Evolutionary conservation across 2,888 invertebrate genomes (phyloP).

Genomic region (Callyntrura sp.): DNA sequence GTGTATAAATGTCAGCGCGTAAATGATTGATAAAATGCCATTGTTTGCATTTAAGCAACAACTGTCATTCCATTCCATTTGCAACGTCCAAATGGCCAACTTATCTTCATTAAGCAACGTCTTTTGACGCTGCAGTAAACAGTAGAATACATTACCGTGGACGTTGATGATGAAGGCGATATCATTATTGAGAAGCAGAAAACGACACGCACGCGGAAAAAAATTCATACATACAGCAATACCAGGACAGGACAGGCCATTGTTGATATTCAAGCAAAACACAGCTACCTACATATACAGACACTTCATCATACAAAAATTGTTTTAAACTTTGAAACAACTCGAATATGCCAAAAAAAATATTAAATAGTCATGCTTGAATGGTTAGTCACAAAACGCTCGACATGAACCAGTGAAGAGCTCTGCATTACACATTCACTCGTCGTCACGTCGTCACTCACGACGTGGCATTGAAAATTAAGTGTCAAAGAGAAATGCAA

Average conservation of each 20-base stretch:
- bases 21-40: slow-evolving; percentile 57
- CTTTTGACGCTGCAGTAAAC: neutral
- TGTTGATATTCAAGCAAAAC: neutral
- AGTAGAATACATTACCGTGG: neutral
- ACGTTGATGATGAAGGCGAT: slow-evolving; percentile 16
- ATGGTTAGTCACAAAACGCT: slow-evolving; percentile 20
- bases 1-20: slow-evolving; percentile 36
- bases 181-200: slow-evolving; percentile 7
- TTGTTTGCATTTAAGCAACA: slow-evolving; percentile 54
- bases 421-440: neutral
- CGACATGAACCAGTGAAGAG: neutral
- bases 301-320: neutral
- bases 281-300: neutral
- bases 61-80: slow-evolving; percentile 48
- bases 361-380: neutral
- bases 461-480: slow-evolving; percentile 35
- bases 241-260: too few relatives aligned
- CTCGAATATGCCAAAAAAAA: neutral
- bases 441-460: too few relatives aligned
- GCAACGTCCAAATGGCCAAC: slow-evolving; percentile 30
- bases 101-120: slow-evolving; percentile 30
- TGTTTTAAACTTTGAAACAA: too few relatives aligned
- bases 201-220: neutral
- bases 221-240: slow-evolving; percentile 2
- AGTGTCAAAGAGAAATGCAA: slow-evolving; percentile 11